These are phyloP conservation scores for Cryptoblepharus egeriae DNA, from an alignment of 2,797 vertebrate genomes.

Conservation along the genomic window DNA sequence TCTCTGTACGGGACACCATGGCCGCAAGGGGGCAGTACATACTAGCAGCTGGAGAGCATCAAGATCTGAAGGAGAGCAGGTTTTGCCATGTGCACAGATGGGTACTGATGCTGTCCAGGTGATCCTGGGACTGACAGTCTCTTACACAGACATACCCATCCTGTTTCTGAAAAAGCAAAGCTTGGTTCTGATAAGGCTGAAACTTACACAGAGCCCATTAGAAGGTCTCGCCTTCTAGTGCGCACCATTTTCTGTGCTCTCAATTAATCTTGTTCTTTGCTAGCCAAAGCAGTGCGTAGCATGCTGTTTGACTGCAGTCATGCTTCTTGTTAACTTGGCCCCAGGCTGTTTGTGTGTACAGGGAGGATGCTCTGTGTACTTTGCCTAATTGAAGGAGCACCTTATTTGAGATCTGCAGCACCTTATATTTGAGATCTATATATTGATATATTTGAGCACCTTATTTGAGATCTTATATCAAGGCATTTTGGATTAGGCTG, in stretches of 20 bases:
- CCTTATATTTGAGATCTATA: no score
- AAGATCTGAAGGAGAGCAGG: accelerated
- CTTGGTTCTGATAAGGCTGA: not conserved
- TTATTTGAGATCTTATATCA: no score
- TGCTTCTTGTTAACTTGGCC: not conserved
- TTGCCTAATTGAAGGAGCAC: not conserved
- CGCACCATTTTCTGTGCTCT: slow-evolving; percentile 30
- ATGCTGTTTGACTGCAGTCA: slow-evolving; percentile 14
- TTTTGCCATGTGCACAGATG: not conserved
- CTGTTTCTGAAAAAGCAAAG: slow-evolving; percentile 21
- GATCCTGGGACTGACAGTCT: slow-evolving; percentile 37
- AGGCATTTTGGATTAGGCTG: not conserved
- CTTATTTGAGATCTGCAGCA: no score
- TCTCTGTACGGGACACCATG: accelerated
- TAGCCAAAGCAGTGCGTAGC: slow-evolving; percentile 1
- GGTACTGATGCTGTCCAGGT: slow-evolving; percentile 49
- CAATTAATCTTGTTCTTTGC: slow-evolving; percentile 29
- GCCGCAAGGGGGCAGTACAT: slow-evolving; percentile 62
- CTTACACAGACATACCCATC: slow-evolving; percentile 13
- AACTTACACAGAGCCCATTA: not conserved
- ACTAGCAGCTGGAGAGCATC: slow-evolving; percentile 8
- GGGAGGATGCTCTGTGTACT: not conserved
- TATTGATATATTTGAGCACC: no score
- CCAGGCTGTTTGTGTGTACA: no score
- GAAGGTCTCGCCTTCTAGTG: slow-evolving; percentile 4